These are phyloP conservation scores for Opisthocomus hoazin DNA, from an alignment of 2,113 vertebrate species.

Conservation along the genomic window DNA sequence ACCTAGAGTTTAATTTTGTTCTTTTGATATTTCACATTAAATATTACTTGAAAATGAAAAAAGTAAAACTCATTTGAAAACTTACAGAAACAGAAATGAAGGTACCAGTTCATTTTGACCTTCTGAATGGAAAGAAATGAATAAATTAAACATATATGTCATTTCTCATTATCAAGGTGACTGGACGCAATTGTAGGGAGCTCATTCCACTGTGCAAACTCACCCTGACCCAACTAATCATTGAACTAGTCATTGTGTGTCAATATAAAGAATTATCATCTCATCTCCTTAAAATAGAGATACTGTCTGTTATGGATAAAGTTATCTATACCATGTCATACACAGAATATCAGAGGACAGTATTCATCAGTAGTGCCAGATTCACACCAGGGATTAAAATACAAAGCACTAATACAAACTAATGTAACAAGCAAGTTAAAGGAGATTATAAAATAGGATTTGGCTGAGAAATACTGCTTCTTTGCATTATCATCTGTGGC, in stretches of 20 bases:
- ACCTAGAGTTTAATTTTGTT: not conserved
- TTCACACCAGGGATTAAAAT: not conserved
- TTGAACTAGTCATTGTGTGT: not conserved
- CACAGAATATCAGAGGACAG: not conserved
- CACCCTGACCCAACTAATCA: not conserved
- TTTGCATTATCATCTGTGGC: not conserved
- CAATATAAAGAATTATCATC: not conserved
- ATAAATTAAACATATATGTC: not conserved
- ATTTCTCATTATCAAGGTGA: not conserved
- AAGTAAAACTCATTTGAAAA: constrained; percentile 13
- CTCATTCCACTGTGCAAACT: not conserved
- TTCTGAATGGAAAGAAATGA: not conserved
- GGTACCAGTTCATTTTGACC: not conserved
- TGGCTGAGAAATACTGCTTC: not conserved
- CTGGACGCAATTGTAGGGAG: not conserved
- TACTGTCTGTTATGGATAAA: not conserved
- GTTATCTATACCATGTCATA: not conserved
- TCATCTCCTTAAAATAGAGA: not conserved
- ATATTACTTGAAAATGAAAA: not conserved
- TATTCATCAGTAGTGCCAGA: not conserved
- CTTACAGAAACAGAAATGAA: not conserved
- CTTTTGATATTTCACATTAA: constrained; percentile 10
- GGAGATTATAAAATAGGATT: not conserved
- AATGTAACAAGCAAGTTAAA: not conserved
- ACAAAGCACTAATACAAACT: not conserved